Conservation (phyloP, 2,888 invertebrate genomes). For the Volucella zonaria region DNA sequence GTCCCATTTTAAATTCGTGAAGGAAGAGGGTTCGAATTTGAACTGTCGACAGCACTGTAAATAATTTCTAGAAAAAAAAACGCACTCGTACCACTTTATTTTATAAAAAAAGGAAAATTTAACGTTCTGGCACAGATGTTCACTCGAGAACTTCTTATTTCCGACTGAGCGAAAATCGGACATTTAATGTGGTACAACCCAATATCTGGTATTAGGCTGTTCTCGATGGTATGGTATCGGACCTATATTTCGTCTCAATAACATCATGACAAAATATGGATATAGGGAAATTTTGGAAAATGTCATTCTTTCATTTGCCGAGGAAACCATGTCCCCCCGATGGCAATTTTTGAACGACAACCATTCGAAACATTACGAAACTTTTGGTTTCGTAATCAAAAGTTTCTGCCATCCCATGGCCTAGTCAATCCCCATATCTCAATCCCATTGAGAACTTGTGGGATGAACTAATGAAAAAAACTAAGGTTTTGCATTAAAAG, state of each 20-base stretch:
- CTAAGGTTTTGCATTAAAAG: background rate
- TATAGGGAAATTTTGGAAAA: background rate
- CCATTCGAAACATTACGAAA: background rate
- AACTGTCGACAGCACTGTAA: too few species aligned
- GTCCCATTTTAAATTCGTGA: too few species aligned
- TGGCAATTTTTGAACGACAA: background rate
- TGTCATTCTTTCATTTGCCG: background rate
- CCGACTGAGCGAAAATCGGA: too few species aligned
- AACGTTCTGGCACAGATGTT: too few species aligned
- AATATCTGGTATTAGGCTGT: too few species aligned
- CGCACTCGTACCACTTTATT: too few species aligned
- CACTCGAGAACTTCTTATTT: too few species aligned
- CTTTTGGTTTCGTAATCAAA: background rate
- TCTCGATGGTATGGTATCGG: background rate
- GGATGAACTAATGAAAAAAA: background rate
- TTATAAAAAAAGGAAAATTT: too few species aligned
- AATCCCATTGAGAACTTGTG: slow-evolving; percentile 1
- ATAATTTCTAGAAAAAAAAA: too few species aligned
- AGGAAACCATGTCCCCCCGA: background rate
- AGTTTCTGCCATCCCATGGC: background rate
- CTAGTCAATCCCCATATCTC: background rate
- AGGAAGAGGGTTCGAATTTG: too few species aligned
- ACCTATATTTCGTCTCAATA: background rate
- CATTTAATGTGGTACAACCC: too few species aligned
- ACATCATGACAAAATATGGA: background rate